Percentiles rank a stretch among this genome's conserved stretches.
phyloP scores from a whole-genome alignment of 2,888 invertebrate genomes.

The Plagodis pulveraria region DNA sequence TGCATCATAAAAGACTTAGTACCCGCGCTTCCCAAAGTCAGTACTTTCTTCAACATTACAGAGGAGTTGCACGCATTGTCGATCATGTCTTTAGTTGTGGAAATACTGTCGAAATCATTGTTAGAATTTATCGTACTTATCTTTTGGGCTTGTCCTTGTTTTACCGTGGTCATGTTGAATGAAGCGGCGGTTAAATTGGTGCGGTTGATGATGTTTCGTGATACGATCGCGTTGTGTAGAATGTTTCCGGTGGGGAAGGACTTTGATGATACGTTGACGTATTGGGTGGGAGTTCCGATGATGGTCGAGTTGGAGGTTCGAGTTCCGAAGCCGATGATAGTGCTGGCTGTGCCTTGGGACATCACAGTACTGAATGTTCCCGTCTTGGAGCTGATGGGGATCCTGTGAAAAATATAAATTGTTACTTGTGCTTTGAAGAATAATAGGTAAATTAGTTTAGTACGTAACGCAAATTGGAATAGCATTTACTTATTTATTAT shows the following conservation, averaged over 20 bases:
- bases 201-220: constrained; percentile 76
- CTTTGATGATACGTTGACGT: constrained; percentile 78
- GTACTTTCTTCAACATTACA: constrained; percentile 80
- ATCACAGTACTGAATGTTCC: constrained; percentile 78
- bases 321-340: constrained; percentile 77
- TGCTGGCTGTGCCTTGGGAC: constrained; percentile 79
- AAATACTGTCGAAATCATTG: constrained; percentile 72
- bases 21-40: constrained; percentile 77
- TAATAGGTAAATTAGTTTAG: neutral
- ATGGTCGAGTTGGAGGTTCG: constrained; percentile 71
- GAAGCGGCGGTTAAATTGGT: constrained; percentile 64
- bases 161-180: constrained; percentile 69
- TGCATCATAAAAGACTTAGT: constrained; percentile 82
- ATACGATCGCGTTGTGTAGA: constrained; percentile 79
- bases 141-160: constrained; percentile 69
- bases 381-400: constrained; percentile 75
- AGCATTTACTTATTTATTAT: neutral
- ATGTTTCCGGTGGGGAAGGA: constrained; percentile 81
- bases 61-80: constrained; percentile 81
- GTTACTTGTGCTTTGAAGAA: neutral
- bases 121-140: constrained; percentile 56
- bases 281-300: constrained; percentile 70
- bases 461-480: neutral
- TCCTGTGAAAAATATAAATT: constrained; percentile 52
- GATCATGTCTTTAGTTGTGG: constrained; percentile 80